Evolutionary conservation across 2,797 vertebrate genomes (phyloP).

Genomic region (Acrossocheilus fasciatus): DNA sequence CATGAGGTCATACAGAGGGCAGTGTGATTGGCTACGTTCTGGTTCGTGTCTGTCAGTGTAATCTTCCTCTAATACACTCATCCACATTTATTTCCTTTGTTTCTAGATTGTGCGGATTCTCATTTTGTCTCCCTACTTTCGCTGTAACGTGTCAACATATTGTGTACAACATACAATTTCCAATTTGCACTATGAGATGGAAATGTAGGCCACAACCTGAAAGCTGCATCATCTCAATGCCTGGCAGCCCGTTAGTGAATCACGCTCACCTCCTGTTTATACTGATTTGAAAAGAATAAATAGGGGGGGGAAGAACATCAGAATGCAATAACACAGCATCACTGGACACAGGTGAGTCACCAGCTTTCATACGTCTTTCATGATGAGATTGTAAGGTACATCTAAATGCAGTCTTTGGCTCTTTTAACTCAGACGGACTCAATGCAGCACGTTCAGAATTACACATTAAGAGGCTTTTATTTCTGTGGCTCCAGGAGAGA

Average conservation of each 20-base stretch:
- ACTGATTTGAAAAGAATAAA: conserved; percentile 13
- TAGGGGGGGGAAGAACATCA: neutral
- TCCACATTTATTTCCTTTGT: conserved; percentile 16
- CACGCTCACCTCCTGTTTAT: conserved; percentile 4
- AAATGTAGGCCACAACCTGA: conserved; percentile 23
- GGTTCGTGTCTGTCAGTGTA: conserved; percentile 3
- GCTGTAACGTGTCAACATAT: conserved; percentile 3
- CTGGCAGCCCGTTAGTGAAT: neutral
- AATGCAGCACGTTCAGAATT: conserved; percentile 16
- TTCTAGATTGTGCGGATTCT: conserved; percentile 47
- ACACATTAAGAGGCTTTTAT: conserved; percentile 11
- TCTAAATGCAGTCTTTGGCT: neutral
- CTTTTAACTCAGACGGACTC: neutral
- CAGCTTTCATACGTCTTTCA: neutral
- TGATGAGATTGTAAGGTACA: neutral
- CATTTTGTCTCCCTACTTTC: conserved; percentile 2
- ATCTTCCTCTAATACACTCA: conserved; percentile 49
- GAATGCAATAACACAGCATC: neutral
- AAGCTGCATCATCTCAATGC: conserved; percentile 12
- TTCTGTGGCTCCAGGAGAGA: conserved; percentile 3
- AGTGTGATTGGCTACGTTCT: conserved; percentile 16
- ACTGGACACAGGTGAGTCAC: conserved; percentile 5
- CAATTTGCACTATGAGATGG: conserved; percentile 12
- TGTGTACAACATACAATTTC: conserved; percentile 7
- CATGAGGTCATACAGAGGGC: neutral